Percentiles rank a stretch among this genome's conserved stretches.
Conservation (phyloP, 2,888 invertebrate species). For the Ptilodon capucinus region DNA sequence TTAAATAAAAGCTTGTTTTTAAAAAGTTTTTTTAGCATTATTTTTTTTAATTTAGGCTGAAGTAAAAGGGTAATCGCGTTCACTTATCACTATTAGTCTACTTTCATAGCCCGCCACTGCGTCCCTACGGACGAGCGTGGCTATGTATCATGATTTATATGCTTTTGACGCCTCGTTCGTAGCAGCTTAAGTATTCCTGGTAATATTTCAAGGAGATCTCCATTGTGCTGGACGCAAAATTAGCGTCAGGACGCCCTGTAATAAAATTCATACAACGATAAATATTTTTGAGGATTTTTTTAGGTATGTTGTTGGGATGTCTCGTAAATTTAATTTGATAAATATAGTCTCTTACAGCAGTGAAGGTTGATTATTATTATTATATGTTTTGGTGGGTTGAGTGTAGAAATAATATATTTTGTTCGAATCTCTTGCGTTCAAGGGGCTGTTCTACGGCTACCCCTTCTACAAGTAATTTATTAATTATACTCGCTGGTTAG, state of each 20-base stretch:
- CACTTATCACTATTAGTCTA: neutral
- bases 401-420: no score
- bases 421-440: no score
- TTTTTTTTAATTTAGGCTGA: no score
- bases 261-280: neutral
- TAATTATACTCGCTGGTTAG: no score
- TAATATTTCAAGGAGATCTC: conserved; percentile 2
- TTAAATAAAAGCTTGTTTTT: no score
- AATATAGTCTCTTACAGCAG: neutral
- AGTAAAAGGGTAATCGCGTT: neutral
- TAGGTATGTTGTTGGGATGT: neutral
- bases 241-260: neutral
- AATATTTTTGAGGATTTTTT: neutral
- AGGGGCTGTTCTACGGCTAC: no score
- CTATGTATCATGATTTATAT: conserved; percentile 31
- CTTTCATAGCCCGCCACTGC: neutral
- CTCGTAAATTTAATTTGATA: no score
- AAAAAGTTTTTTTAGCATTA: no score
- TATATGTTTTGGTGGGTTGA: no score
- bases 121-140: neutral
- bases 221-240: conserved; percentile 1
- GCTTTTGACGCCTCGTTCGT: conserved; percentile 15
- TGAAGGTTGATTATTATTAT: no score
- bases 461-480: no score
- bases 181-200: conserved; percentile 18